Evolutionary conservation across 2,113 vertebrate genomes (phyloP), one percentile per base, ranked within the genome.

Genomic region (Eudorcas thomsonii): DNA sequence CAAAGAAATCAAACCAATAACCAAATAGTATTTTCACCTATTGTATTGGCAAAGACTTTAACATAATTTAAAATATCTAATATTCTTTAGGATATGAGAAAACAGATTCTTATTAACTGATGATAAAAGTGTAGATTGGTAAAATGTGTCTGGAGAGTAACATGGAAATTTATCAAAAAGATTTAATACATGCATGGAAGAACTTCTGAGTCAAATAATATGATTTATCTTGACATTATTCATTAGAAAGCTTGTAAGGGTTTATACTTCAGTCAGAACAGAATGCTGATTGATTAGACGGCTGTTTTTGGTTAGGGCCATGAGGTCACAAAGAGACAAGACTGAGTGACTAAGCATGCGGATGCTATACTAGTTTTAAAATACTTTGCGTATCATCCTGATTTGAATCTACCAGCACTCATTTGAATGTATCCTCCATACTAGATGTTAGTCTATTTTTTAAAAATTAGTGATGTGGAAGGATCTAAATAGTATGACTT

Each of bases 11-110:
- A 87, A 95, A 60, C 26, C 59, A 48, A 67, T 43, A 59, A 77
- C 54, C 74, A 71, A 78, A 95, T 9, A 90, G 11, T 55, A 82
- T 71, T 88, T 97, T 94, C 71, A 95, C 12, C 33, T 96, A 67
- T 88, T 16, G 36, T 77, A 19, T 6, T 84, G n/a, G 33, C 15
- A 81, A 95, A 57, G 50, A 80, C 17, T 43, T 88, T 55, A 71
- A 95, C 80, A 16, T 33, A 55, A 67, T 26, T 94, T 45, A 50
- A 94, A 95, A 88, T 96, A 57, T 62, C 7, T 39, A 80, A 1
- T 82, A 23, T 54, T 77, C 14, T 77, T 74, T 91, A 48, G 4
- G 21, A 77, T 90, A 1, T 39, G 48, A 85, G 14, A 28, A 74
- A 64, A 54, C 7, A 7, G 30, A 89, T 15, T 89, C 19, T 88